Base-by-base conservation (phyloP, 2,113 vertebrate species). In the Vombatus ursinus region DNA sequence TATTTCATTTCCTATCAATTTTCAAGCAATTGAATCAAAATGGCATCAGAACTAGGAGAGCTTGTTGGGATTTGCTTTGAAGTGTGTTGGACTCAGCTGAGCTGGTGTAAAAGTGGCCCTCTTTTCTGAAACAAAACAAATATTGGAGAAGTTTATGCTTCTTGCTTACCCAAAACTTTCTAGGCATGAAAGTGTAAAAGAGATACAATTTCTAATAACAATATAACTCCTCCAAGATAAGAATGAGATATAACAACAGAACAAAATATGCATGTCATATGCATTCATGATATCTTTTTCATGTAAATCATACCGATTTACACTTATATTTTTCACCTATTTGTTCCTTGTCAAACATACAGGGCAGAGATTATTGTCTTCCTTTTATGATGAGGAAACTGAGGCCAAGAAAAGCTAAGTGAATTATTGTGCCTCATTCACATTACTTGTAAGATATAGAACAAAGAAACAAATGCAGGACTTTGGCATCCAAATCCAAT, bases 1-100 rank as follows among this genome's bases (percentile, higher is more conserved):
- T 94, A 90, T n/a, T 95, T 97, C 51, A 93, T 95, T 97, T 94
- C 37, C 25, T 94, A 96, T 90, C 5, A 52, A 91, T 92, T 93
- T 95, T 51, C 50, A 92, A 47, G 6, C 23, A 97, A 93, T 24
- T 95, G 90, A 96, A 92, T 31, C 19, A 93, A 77, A 95, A 91
- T 44, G 48, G 90, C 51, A 95, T 26, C 95, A 53, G 31, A 91
- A 50, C 26, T 92, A 94, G 90, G 52, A 37, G n/a, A 97, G 77
- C 23, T 95, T 89, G 93, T 49, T 94, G 11, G 2, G 48, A 19
- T 93, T 44, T 92, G 23, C 28, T 2, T 14, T 44, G 19, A 94
- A 95, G 92, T 49, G 22, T 90, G 12, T 91, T 89, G 47, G 96
- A 50, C 92, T 95, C 89, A 93, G 52, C 48, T 95, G 23, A 96